Percentiles rank a stretch among this genome's conserved stretches.
These are phyloP conservation scores for Rhyacichthys aspro DNA, from an alignment of 2,797 vertebrate species.

Conservation along the genomic window DNA sequence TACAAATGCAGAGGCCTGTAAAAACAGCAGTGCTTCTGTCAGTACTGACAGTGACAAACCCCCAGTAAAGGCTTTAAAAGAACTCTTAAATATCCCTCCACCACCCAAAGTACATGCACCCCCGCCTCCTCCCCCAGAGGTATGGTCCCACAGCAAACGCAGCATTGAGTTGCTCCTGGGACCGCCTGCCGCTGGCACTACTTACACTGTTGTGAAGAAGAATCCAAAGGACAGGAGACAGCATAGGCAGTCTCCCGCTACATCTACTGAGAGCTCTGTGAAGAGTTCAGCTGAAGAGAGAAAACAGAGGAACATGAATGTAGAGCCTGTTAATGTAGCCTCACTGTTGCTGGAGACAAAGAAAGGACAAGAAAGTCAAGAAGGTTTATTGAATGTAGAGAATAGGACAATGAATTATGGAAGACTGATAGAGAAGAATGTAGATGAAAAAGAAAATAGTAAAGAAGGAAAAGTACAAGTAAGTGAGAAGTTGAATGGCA, in stretches of 20 bases:
- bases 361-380: conserved; percentile 58
- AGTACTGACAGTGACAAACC: conserved; percentile 33
- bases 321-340: conserved; percentile 19
- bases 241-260: conserved; percentile 54
- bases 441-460: conserved; percentile 47
- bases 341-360: conserved; percentile 16
- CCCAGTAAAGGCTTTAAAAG: conserved; percentile 69
- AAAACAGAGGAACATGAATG: conserved; percentile 33
- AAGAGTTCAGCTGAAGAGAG: conserved; percentile 54
- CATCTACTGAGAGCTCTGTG: conserved; percentile 50
- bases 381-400: conserved; percentile 46
- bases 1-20: conserved; percentile 38
- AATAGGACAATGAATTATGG: conserved; percentile 42
- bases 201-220: conserved; percentile 65
- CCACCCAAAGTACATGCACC: conserved; percentile 91
- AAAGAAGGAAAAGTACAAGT: conserved; percentile 59
- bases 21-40: conserved; percentile 24
- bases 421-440: conserved; percentile 55
- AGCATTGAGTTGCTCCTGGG: conserved; percentile 78
- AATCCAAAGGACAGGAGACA: conserved; percentile 77
- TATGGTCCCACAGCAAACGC: conserved; percentile 79
- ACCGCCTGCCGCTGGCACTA: conserved; percentile 73
- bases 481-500: conserved; percentile 48
- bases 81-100: conserved; percentile 88
- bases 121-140: conserved; percentile 86